Percentiles rank a stretch among this genome's conserved stretches.
These are phyloP conservation scores for Leptopilina myrica DNA, from an alignment of 2,888 invertebrate genomes.

Conservation along the genomic window DNA sequence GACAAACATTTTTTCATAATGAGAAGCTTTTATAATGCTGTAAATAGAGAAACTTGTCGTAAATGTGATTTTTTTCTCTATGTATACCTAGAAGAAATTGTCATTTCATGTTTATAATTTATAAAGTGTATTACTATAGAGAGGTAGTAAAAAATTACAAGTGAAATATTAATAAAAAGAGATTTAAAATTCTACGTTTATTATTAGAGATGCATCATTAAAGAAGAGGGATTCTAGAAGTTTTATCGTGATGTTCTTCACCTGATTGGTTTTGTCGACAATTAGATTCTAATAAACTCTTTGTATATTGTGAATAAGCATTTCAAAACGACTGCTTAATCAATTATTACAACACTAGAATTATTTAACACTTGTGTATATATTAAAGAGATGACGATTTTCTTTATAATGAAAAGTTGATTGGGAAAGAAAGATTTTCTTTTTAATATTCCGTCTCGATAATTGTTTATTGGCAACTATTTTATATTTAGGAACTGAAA, in stretches of 20 bases:
- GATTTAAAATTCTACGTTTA: slow-evolving; percentile 8
- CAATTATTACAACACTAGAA: slow-evolving; percentile 9
- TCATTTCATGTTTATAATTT: background rate
- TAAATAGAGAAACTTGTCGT: slow-evolving; percentile 26
- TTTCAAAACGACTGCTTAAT: background rate
- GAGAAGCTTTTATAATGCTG: background rate
- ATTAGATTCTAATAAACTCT: slow-evolving; percentile 28
- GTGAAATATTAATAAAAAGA: background rate
- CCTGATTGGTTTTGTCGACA: slow-evolving; percentile 23
- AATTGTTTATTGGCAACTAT: too few relatives aligned
- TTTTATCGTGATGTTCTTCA: slow-evolving; percentile 37
- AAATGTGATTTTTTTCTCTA: slow-evolving; percentile 13
- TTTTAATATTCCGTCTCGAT: too few relatives aligned
- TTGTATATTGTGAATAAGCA: background rate
- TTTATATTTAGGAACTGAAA: too few relatives aligned
- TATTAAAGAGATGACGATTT: too few relatives aligned
- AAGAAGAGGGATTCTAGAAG: background rate
- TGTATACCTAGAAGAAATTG: background rate
- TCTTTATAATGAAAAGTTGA: too few relatives aligned
- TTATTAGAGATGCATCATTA: slow-evolving; percentile 24
- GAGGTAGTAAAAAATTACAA: background rate
- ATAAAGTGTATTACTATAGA: background rate
- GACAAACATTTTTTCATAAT: background rate
- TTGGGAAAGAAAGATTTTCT: too few relatives aligned
- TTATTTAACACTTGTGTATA: too few relatives aligned